Conservation (phyloP, 2,797 vertebrate genomes). For the Bradypus variegatus region DNA sequence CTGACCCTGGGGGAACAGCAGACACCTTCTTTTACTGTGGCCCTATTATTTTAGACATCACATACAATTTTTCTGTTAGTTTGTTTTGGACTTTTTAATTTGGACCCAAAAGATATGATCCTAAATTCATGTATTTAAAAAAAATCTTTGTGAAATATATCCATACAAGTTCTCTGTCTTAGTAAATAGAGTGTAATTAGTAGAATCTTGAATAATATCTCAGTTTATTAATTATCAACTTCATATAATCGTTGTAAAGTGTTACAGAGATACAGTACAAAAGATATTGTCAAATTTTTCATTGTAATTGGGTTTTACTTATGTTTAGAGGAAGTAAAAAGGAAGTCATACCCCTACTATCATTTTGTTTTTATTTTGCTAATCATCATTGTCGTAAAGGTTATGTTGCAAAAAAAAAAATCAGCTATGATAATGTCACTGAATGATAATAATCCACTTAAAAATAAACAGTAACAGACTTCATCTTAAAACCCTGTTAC, state of each 20-base stretch:
- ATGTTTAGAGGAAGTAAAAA: not conserved
- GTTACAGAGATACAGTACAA: not conserved
- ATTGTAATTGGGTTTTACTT: not conserved
- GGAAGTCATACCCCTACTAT: not conserved
- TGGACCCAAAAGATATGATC: not conserved
- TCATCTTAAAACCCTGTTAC: not conserved
- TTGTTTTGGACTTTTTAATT: not conserved
- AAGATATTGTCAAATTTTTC: not conserved
- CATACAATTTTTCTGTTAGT: not conserved
- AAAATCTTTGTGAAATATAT: not conserved
- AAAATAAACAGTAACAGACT: not conserved
- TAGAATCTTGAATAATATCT: not conserved
- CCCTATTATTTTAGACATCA: not conserved
- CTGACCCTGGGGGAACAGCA: too few species aligned
- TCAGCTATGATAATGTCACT: not conserved
- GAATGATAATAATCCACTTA: not conserved
- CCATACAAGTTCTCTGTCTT: not conserved
- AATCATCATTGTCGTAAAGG: not conserved
- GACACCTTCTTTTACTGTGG: not conserved
- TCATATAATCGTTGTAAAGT: not conserved
- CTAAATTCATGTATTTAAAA: not conserved
- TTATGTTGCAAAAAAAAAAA: not conserved
- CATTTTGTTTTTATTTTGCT: not conserved
- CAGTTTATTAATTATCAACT: not conserved
- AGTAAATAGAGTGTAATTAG: not conserved